phyloP scores from a whole-genome alignment of 2,113 vertebrate genomes.

The Ursus arctos region DNA sequence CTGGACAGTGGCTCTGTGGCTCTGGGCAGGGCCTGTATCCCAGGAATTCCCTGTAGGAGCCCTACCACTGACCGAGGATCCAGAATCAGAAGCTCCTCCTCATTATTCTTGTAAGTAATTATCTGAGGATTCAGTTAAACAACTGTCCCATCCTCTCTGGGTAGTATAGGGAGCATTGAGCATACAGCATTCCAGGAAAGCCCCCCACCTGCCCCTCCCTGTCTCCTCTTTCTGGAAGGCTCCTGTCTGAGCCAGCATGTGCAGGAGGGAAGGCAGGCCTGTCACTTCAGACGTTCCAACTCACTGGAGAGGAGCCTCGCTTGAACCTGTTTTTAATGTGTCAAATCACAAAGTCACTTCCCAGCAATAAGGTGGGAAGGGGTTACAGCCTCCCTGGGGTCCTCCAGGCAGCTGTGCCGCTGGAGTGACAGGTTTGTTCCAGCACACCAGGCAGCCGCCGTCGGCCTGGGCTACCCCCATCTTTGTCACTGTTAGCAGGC shows the following conservation, averaged over 20 bases:
- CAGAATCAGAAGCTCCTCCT: too few relatives aligned
- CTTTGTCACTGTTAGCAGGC: background rate
- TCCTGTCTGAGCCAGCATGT: accelerated
- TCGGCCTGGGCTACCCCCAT: background rate
- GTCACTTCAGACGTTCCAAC: constrained; percentile 60
- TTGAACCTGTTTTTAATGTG: constrained; percentile 72
- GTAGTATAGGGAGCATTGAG: accelerated
- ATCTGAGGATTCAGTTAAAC: background rate
- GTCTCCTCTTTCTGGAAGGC: background rate
- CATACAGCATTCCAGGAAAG: accelerated
- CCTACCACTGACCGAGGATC: background rate
- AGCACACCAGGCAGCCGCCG: background rate
- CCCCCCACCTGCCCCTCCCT: background rate
- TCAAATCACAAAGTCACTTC: constrained; percentile 66
- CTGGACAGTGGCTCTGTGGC: accelerated
- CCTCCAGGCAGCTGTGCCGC: background rate
- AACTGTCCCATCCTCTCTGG: background rate
- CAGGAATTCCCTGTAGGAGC: background rate
- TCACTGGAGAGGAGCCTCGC: constrained; percentile 69
- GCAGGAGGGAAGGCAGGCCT: background rate
- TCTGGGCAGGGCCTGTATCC: background rate
- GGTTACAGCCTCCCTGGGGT: constrained; percentile 1
- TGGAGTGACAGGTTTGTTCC: constrained; percentile 33
- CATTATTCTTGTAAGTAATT: background rate
- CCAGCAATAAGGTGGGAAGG: constrained; percentile 64